Conservation (phyloP, 2,888 invertebrate genomes). For the Cheilosia soror region DNA sequence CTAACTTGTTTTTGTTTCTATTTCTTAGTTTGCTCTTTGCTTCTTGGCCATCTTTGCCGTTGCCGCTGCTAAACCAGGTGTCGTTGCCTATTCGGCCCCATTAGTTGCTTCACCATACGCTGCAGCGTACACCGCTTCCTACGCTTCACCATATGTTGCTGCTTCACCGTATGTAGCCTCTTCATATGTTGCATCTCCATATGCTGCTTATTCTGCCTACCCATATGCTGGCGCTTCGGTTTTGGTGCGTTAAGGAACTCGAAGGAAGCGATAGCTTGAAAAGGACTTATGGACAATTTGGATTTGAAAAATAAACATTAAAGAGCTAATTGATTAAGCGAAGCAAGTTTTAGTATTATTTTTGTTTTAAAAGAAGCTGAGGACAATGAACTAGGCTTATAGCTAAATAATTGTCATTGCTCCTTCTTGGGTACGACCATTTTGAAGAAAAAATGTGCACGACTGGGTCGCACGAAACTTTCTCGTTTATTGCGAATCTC, state of each 20-base stretch:
- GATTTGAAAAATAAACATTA: slow-evolving; percentile 14
- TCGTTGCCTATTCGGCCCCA: slow-evolving; percentile 48
- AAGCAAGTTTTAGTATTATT: too few relatives aligned
- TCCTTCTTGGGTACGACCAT: too few relatives aligned
- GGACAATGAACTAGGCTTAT: too few relatives aligned
- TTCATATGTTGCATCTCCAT: slow-evolving; percentile 59
- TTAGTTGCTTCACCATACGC: slow-evolving; percentile 54
- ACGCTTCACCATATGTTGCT: slow-evolving; percentile 56
- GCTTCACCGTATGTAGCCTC: slow-evolving; percentile 61
- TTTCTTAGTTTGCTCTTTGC: slow-evolving; percentile 52
- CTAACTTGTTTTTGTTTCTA: neutral
- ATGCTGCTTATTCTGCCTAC: slow-evolving; percentile 62
- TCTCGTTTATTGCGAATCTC: too few relatives aligned
- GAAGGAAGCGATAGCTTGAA: neutral
- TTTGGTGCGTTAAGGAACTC: slow-evolving; percentile 59
- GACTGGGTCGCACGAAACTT: too few relatives aligned
- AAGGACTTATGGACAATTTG: neutral
- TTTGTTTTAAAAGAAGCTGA: too few relatives aligned
- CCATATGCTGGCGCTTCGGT: slow-evolving; percentile 58
- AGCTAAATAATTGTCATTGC: too few relatives aligned
- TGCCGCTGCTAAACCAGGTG: slow-evolving; percentile 58
- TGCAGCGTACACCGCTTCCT: slow-evolving; percentile 49
- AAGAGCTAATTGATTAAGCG: neutral
- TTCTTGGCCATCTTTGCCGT: slow-evolving; percentile 56
- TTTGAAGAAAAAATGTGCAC: too few relatives aligned